Percentiles rank a stretch among this genome's conserved stretches.
Evolutionary conservation across 1,140 invertebrate genomes (phyloP).

Genomic region (Hycleus cichorii): DNA sequence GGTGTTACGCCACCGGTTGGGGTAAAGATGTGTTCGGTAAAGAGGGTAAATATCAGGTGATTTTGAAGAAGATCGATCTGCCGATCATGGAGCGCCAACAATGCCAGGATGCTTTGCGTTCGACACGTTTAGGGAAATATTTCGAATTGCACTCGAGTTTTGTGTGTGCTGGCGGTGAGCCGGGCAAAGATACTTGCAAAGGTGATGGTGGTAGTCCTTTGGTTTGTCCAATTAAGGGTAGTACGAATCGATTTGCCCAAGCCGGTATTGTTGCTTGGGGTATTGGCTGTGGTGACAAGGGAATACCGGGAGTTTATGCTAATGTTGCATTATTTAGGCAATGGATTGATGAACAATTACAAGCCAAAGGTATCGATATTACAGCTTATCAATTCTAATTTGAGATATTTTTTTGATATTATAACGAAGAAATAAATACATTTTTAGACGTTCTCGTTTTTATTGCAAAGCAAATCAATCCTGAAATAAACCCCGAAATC

Average conservation of each 20-base stretch:
- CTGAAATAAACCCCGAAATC: no score
- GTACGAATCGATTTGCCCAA: slow-evolving; percentile 40
- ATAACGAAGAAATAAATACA: no score
- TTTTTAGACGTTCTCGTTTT: no score
- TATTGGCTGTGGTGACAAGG: slow-evolving; percentile 50
- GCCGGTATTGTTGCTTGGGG: slow-evolving; percentile 48
- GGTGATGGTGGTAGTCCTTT: slow-evolving; percentile 52
- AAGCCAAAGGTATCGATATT: no score
- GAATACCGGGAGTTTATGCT: slow-evolving; percentile 45
- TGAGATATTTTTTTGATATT: no score
- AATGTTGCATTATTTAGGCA: slow-evolving; percentile 33
- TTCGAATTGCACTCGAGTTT: slow-evolving; percentile 63
- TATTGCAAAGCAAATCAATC: no score
- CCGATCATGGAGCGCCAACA: slow-evolving; percentile 48
- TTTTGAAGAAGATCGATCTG: slow-evolving; percentile 63
- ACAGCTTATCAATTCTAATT: no score
- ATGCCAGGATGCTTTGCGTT: slow-evolving; percentile 51
- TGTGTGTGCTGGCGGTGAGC: slow-evolving; percentile 66
- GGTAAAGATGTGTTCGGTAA: slow-evolving; percentile 54
- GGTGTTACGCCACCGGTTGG: slow-evolving; percentile 55
- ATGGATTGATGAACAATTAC: slow-evolving; percentile 34
- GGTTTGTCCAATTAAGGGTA: slow-evolving; percentile 43
- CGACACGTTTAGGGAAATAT: slow-evolving; percentile 51
- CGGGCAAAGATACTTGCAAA: slow-evolving; percentile 58
- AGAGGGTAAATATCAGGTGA: slow-evolving; percentile 56